Evolutionary conservation across 2,113 vertebrate species (phyloP).

Genomic region (Microtus ochrogaster): DNA sequence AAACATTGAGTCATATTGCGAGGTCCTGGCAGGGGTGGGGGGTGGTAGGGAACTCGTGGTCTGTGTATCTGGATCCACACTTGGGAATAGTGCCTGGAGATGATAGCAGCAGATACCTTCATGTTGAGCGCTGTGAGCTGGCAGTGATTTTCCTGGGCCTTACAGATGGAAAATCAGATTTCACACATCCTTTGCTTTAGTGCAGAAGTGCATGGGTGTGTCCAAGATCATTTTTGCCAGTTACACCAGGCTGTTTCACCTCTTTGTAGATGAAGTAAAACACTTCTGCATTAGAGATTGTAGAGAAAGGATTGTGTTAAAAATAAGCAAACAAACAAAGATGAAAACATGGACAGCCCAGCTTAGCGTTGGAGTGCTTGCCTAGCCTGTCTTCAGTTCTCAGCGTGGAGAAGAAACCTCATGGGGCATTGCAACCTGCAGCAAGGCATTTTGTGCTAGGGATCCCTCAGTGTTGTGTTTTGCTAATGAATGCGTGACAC

Average conservation of each 20-base stretch:
- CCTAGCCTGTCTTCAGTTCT: background rate
- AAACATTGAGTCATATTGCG: background rate
- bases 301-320: background rate
- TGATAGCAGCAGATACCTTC: background rate
- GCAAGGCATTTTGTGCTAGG: background rate
- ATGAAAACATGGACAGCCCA: too few species aligned
- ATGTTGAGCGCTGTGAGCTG: background rate
- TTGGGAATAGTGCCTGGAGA: too few species aligned
- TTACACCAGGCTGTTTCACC: background rate
- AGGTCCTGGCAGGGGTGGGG: too few species aligned
- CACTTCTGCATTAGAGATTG: fast-evolving
- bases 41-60: background rate
- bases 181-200: background rate
- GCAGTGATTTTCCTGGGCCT: background rate
- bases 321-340: background rate
- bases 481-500: background rate
- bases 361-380: background rate
- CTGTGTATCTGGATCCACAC: fast-evolving
- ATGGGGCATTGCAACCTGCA: background rate
- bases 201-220: background rate
- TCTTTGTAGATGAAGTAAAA: background rate
- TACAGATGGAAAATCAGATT: background rate
- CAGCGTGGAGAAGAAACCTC: background rate
- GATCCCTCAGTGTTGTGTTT: background rate
- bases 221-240: background rate